Base-by-base conservation (phyloP, 2,797 vertebrate species). In the Diplodus puntazzo region DNA sequence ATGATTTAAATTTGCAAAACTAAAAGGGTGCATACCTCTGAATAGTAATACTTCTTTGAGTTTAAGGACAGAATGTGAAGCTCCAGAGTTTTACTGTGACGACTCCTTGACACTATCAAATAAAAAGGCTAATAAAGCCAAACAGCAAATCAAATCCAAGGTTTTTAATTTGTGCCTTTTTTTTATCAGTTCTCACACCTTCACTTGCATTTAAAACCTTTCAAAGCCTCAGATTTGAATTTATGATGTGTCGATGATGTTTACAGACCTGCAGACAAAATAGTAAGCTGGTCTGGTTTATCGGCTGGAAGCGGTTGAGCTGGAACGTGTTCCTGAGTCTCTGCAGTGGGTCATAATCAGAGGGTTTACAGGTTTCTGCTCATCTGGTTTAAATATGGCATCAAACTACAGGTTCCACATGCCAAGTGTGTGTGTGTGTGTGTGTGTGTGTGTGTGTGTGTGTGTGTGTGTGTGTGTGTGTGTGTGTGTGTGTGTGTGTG, bases 291-390 rank as follows among this genome's bases (percentile, higher is more conserved):
- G 17, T 59, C n/a, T 30, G 20, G 66, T 1, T 42, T 46, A 20
- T 71, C 0, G 11, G 23, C 69, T 78, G 68, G 34, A 72, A 59
- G 71, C 20, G 58, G 74, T 49, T 59, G 54, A n/a, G 57, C 73
- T 45, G 69, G 65, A 75, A 68, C 45, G 39, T 60, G 82, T 81
- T 59, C 59, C 10, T 54, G 66, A 73, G 70, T 34, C 59, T 83
- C 27, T 46, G 34, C 77, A 79, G 61, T 18, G 48, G 64, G 42
- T 81, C 73, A 61, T 69, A 75, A 90, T 87, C 75, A 90, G 60
- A 69, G 63, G 48, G 25, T 82, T 88, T 79, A 73, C 83, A 81
- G 84, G 85, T 86, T 75, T 79, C 70, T 82, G 78, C 78, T 90
- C 78, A 79, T 85, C 82, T 87, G 82, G 67, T 83, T 88, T 69